Conservation (phyloP, 2,113 vertebrate species). For the Hiodon alosoides region DNA sequence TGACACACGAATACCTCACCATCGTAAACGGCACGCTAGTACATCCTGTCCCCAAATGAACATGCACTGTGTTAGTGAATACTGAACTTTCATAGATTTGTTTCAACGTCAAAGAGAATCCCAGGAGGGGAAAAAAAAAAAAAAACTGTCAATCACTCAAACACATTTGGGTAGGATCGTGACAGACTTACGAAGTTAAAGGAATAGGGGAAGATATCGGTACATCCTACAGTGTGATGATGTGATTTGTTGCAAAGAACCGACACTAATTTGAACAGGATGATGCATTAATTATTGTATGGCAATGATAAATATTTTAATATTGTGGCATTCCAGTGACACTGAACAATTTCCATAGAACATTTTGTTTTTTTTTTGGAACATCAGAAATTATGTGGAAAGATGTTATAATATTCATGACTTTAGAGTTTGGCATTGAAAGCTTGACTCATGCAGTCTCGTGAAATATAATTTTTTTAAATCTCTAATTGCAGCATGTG, state of each 20-base stretch:
- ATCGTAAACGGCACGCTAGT: too few species aligned
- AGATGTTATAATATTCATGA: conserved; percentile 5
- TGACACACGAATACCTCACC: too few species aligned
- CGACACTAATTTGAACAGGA: neutral
- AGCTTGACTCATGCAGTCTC: neutral
- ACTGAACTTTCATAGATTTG: too few species aligned
- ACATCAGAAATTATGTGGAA: neutral
- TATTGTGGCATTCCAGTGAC: neutral
- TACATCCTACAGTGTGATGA: neutral
- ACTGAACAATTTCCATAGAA: neutral
- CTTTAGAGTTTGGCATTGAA: conserved; percentile 21
- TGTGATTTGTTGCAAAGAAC: neutral
- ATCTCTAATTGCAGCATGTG: conserved; percentile 6
- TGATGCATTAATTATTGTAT: neutral
- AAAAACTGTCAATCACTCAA: too few species aligned
- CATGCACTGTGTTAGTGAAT: too few species aligned
- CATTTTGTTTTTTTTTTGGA: conserved; percentile 1
- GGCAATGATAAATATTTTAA: neutral
- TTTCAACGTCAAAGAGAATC: too few species aligned
- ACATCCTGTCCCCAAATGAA: too few species aligned
- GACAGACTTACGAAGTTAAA: neutral
- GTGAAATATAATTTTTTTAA: neutral
- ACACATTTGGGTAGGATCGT: too few species aligned
- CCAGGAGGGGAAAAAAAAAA: too few species aligned
- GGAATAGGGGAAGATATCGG: neutral